Evolutionary conservation across 2,113 vertebrate genomes (phyloP).

Genomic region (Solenodon paradoxus): DNA sequence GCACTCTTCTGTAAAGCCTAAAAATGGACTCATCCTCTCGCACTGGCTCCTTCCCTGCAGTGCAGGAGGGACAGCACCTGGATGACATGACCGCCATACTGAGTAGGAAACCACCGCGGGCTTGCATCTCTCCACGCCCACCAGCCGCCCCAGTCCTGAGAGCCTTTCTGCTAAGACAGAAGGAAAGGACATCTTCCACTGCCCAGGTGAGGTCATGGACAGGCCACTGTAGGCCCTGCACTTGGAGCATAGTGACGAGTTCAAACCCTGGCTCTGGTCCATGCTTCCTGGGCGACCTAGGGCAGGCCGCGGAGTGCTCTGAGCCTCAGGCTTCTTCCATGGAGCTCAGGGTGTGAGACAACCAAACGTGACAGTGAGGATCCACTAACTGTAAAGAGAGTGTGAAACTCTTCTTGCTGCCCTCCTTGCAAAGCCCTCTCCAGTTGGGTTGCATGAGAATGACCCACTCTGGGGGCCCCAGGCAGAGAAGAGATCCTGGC

Average conservation of each 20-base stretch:
- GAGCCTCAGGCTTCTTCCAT: background rate
- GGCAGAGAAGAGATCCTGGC: background rate
- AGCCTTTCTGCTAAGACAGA: background rate
- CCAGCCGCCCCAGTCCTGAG: background rate
- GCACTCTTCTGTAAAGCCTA: background rate
- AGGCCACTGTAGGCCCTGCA: background rate
- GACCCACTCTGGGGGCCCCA: background rate
- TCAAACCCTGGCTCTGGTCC: background rate
- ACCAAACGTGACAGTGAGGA: background rate
- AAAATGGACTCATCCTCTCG: background rate
- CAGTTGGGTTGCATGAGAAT: background rate
- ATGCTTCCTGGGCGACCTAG: background rate
- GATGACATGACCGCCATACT: constrained; percentile 90
- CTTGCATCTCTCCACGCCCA: background rate
- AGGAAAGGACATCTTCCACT: background rate
- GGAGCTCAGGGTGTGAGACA: background rate
- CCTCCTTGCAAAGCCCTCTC: no score
- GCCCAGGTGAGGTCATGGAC: background rate
- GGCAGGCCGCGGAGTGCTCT: background rate
- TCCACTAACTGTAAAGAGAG: background rate
- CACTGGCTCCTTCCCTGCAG: constrained; percentile 77
- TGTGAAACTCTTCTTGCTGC: background rate
- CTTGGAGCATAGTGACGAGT: background rate
- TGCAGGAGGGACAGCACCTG: constrained; percentile 88
- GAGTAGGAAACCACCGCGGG: constrained; percentile 85